Conservation (phyloP, 2,113 vertebrate genomes). For the Prolemur simus region DNA sequence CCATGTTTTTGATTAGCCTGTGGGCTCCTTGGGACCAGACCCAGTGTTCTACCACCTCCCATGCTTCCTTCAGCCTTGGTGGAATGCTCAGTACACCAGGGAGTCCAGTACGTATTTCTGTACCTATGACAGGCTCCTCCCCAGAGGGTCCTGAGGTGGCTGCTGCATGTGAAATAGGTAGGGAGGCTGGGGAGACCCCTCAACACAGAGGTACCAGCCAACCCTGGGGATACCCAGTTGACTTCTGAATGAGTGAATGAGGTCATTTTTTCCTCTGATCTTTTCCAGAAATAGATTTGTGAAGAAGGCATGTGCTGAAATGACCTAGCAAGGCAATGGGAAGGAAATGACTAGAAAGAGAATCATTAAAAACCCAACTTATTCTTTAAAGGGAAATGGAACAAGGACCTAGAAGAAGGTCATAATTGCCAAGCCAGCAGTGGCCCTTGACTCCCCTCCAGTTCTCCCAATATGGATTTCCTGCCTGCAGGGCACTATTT, state of each 20-base stretch:
- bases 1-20: not conserved
- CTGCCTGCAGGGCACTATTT: slow-evolving; percentile 31
- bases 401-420: slow-evolving; percentile 25
- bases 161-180: not conserved
- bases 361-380: slow-evolving; percentile 54
- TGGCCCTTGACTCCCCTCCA: not conserved
- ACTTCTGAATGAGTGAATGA: slow-evolving; percentile 55
- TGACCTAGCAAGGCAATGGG: slow-evolving; percentile 21
- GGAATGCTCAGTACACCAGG: not conserved
- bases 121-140: not conserved
- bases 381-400: slow-evolving; percentile 54
- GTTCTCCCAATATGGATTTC: slow-evolving; percentile 29
- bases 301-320: slow-evolving; percentile 38
- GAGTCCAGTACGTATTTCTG: not conserved
- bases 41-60: not conserved
- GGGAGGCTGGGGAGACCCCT: not conserved
- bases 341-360: slow-evolving; percentile 65
- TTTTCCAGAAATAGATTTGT: slow-evolving; percentile 61
- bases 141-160: not conserved
- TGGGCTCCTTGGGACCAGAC: not conserved
- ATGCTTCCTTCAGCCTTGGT: not conserved
- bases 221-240: not conserved
- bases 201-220: not conserved
- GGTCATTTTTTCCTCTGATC: slow-evolving; percentile 56
- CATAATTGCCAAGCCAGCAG: not conserved